Percentiles rank a stretch among this genome's conserved stretches.
These are phyloP conservation scores for Sarcoramphus papa DNA, from an alignment of 2,797 vertebrate species.

Conservation along the genomic window DNA sequence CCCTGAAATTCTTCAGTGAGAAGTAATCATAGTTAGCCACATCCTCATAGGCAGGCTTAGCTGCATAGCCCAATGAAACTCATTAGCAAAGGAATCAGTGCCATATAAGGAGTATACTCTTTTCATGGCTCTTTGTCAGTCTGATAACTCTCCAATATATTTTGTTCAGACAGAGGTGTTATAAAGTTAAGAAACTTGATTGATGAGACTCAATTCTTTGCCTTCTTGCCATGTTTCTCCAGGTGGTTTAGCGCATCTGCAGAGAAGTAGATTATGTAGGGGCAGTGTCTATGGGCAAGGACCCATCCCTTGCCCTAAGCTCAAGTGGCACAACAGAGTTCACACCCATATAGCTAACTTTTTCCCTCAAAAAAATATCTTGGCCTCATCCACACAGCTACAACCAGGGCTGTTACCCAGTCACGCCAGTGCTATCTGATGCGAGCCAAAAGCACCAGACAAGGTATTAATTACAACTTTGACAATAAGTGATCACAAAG, in stretches of 20 bases:
- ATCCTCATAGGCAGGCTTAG: neutral
- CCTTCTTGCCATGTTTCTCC: neutral
- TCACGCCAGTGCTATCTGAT: neutral
- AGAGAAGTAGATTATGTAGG: neutral
- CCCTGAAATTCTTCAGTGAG: neutral
- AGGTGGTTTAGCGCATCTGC: neutral
- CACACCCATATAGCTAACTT: neutral
- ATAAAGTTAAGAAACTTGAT: neutral
- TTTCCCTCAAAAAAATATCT: neutral
- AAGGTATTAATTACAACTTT: neutral
- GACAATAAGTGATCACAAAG: neutral
- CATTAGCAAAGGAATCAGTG: neutral
- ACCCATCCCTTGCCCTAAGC: neutral
- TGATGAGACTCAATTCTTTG: neutral
- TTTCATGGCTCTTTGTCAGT: neutral
- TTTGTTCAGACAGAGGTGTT: neutral
- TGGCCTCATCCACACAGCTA: neutral
- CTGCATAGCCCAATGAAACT: neutral
- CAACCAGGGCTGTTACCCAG: neutral
- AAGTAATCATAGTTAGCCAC: neutral
- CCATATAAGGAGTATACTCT: neutral
- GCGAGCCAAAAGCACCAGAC: neutral
- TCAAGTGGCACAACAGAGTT: neutral
- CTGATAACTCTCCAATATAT: neutral
- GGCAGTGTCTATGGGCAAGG: neutral